phyloP scores from a whole-genome alignment of 1,140 invertebrate species.

The Hyles vespertilio region DNA sequence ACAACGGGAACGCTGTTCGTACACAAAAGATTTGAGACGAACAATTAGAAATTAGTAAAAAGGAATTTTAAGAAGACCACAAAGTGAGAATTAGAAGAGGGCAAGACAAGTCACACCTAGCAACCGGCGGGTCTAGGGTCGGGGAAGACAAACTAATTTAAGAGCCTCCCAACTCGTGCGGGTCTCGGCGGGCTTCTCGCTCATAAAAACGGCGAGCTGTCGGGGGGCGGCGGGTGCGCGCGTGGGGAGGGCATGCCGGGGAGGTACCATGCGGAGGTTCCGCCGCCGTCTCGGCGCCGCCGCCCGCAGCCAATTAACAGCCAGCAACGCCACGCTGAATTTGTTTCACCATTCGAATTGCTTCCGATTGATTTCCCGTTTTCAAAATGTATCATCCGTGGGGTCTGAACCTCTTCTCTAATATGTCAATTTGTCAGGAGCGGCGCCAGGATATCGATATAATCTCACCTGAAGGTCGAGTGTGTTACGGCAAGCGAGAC shows the following conservation, averaged over 20 bases:
- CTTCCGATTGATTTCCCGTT: constrained; percentile 69
- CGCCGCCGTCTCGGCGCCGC: constrained; percentile 73
- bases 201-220: constrained; percentile 60
- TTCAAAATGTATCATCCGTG: constrained; percentile 22
- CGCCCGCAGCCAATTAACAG: constrained; percentile 74
- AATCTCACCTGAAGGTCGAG: no score
- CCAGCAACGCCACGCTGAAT: constrained; percentile 67
- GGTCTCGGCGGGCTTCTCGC: constrained; percentile 58
- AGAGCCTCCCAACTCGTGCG: constrained; percentile 50
- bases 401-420: constrained; percentile 14
- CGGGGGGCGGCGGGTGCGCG: constrained; percentile 35
- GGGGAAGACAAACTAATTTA: constrained; percentile 58
- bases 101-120: constrained; percentile 10
- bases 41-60: not conserved
- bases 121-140: constrained; percentile 25
- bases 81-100: not conserved
- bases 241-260: constrained; percentile 38
- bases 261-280: constrained; percentile 69
- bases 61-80: not conserved
- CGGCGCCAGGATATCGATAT: no score
- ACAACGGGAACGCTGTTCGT: no score
- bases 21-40: no score
- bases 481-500: no score
- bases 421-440: not conserved
- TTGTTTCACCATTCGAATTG: constrained; percentile 69